Conservation (phyloP, 2,888 invertebrate genomes). For the Tortricodes alternella region DNA sequence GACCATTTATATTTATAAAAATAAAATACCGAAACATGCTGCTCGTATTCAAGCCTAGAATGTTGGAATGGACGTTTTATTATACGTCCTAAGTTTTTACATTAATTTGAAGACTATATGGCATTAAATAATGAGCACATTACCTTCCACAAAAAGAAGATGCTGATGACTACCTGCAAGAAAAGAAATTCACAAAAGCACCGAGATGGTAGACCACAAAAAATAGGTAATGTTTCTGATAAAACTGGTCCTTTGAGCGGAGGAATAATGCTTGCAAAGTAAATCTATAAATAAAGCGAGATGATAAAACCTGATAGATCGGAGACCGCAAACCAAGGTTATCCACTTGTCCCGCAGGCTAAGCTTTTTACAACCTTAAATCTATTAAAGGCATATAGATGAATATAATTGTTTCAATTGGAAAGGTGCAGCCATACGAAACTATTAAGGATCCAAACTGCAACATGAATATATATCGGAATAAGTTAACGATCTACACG, state of each 20-base stretch:
- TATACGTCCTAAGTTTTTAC: conserved; percentile 11
- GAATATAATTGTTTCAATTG: not conserved
- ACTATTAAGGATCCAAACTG: not conserved
- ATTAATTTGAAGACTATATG: conserved; percentile 15
- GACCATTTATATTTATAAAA: not conserved
- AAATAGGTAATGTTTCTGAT: conserved; percentile 11
- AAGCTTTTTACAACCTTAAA: conserved; percentile 22
- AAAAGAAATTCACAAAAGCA: conserved; percentile 4
- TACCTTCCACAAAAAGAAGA: not conserved
- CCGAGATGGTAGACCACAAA: conserved; percentile 4
- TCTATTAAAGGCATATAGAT: conserved; percentile 1
- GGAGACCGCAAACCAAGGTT: conserved; percentile 26
- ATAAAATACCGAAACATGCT: not conserved
- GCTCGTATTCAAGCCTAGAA: not conserved
- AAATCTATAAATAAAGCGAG: not conserved
- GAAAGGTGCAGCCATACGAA: not conserved
- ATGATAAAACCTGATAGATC: conserved; percentile 5
- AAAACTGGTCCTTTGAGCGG: conserved; percentile 6
- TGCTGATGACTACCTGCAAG: not conserved
- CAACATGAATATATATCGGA: not conserved
- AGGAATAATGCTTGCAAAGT: not conserved
- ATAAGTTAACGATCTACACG: not conserved
- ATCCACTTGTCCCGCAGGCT: conserved; percentile 22
- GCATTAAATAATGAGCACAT: conserved; percentile 10
- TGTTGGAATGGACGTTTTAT: not conserved